phyloP scores from a whole-genome alignment of 2,113 vertebrate species.

The Poeciliopsis turrubarensis region DNA sequence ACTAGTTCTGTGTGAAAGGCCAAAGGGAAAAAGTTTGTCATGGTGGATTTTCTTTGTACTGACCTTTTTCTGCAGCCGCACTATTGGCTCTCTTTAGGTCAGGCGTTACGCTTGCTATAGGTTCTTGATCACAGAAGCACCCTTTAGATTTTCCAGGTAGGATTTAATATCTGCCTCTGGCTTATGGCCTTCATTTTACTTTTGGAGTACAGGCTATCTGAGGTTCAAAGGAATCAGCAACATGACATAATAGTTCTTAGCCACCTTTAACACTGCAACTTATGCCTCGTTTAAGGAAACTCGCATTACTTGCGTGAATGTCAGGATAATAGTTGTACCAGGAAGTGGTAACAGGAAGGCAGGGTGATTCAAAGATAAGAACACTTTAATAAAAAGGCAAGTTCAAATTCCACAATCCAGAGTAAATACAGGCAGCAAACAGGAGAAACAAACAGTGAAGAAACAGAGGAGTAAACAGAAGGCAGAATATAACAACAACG shows the following conservation, averaged over 20 bases:
- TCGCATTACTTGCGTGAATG: background rate
- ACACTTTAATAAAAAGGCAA: too few species aligned
- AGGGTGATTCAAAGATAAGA: too few species aligned
- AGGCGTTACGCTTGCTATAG: constrained; percentile 45
- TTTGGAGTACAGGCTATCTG: constrained; percentile 19
- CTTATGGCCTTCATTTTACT: constrained; percentile 57
- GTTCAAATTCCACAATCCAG: background rate
- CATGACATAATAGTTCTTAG: constrained; percentile 10
- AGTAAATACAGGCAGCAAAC: background rate
- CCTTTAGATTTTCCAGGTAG: constrained; percentile 60
- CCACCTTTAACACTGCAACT: background rate
- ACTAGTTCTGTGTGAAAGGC: constrained; percentile 45
- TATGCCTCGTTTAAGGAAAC: background rate
- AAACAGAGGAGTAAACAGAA: background rate
- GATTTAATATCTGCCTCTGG: constrained; percentile 57
- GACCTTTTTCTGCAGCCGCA: constrained; percentile 26
- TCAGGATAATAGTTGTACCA: background rate
- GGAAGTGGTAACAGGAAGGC: background rate
- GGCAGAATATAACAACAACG: background rate
- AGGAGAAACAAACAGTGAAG: background rate
- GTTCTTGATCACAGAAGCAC: constrained; percentile 66
- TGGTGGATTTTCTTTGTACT: constrained; percentile 33
- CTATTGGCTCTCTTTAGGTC: constrained; percentile 45
- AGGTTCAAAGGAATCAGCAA: constrained; percentile 25
- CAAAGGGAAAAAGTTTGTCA: constrained; percentile 55